Evolutionary conservation across 1,140 invertebrate species (phyloP).

Genomic region (Drosophila tsacasi): DNA sequence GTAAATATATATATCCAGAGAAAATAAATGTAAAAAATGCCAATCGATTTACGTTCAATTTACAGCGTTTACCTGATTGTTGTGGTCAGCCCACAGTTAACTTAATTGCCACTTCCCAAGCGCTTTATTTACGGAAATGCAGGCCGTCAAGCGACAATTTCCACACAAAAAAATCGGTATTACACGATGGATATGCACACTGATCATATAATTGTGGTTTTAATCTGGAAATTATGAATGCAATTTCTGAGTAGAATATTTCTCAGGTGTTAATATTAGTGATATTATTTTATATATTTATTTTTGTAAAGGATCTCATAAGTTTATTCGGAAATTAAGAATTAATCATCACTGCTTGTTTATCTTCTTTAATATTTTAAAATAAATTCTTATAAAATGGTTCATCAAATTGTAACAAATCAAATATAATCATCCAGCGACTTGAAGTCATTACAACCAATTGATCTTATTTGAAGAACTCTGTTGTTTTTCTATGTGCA

Average conservation of each 20-base stretch:
- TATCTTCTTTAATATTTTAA: background rate
- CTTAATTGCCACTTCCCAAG: constrained; percentile 53
- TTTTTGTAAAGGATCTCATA: too few relatives aligned
- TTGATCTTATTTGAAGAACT: background rate
- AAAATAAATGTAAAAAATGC: constrained; percentile 23
- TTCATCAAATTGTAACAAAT: background rate
- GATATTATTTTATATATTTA: too few relatives aligned
- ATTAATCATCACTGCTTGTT: too few relatives aligned
- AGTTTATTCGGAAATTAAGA: background rate
- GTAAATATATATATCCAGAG: constrained; percentile 2
- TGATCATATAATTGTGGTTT: background rate
- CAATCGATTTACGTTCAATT: constrained; percentile 23
- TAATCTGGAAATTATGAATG: background rate
- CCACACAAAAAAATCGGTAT: constrained; percentile 13
- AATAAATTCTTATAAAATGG: background rate
- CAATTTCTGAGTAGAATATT: too few relatives aligned
- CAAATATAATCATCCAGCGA: background rate
- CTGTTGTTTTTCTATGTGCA: constrained; percentile 15
- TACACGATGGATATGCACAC: background rate
- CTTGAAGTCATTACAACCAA: background rate
- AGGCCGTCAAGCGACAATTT: constrained; percentile 34
- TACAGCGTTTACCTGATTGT: constrained; percentile 32
- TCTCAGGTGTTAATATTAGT: too few relatives aligned
- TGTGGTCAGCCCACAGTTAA: constrained; percentile 37
- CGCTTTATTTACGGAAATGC: constrained; percentile 63